phyloP scores from a whole-genome alignment of 2,888 invertebrate genomes.

The Philopedon plagiatum region DNA sequence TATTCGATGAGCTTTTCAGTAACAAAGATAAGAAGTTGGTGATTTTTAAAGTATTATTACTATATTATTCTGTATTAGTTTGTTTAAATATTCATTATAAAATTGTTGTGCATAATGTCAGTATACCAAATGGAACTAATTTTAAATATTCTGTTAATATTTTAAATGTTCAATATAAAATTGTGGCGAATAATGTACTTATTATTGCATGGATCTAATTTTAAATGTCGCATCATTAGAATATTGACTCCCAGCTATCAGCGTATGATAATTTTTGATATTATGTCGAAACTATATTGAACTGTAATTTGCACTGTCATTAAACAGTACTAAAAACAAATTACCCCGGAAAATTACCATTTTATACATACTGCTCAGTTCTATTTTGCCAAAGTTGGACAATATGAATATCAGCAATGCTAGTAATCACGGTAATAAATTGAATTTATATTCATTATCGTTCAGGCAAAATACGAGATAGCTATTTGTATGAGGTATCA shows the following conservation, averaged over 20 bases:
- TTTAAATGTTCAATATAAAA: too few species aligned
- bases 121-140: too few species aligned
- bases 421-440: constrained; percentile 35
- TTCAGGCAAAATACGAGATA: constrained; percentile 29
- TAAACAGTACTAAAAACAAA: constrained; percentile 21
- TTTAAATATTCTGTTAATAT: too few species aligned
- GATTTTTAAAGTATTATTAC: too few species aligned
- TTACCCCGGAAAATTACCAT: constrained; percentile 28
- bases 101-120: too few species aligned
- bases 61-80: too few species aligned
- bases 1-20: too few species aligned
- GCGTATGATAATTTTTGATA: constrained; percentile 20
- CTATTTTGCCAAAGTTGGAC: constrained; percentile 27
- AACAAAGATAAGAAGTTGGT: too few species aligned
- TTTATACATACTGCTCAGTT: constrained; percentile 32
- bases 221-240: neutral
- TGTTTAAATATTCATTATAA: too few species aligned
- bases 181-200: too few species aligned
- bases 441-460: constrained; percentile 42
- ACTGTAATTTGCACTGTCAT: constrained; percentile 19
- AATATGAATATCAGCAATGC: constrained; percentile 24
- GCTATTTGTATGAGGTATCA: constrained; percentile 23
- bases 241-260: constrained; percentile 1
- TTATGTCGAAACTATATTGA: constrained; percentile 15
- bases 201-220: too few species aligned